phyloP scores from a whole-genome alignment of 2,888 invertebrate species.

The Proisotoma minuta region DNA sequence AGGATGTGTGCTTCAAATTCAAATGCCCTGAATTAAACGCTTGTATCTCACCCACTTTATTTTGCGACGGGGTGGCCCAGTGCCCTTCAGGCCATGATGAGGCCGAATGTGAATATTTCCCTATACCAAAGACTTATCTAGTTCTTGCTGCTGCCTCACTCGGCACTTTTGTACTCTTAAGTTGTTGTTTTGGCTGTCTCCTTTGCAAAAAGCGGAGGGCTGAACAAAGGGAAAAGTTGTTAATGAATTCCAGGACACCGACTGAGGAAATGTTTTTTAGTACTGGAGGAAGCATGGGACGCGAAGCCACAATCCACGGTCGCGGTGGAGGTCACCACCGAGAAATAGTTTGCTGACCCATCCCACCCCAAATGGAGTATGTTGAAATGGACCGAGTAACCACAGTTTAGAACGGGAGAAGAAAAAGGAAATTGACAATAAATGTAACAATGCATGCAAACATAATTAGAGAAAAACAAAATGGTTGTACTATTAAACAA shows the following conservation, averaged over 20 bases:
- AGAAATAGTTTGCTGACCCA: slow-evolving; percentile 44
- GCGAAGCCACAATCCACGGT: not conserved
- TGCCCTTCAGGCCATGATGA: slow-evolving; percentile 44
- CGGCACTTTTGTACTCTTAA: slow-evolving; percentile 34
- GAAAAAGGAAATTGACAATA: too few relatives aligned
- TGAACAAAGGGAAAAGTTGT: slow-evolving; percentile 33
- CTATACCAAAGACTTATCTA: slow-evolving; percentile 39
- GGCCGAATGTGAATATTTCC: slow-evolving; percentile 43
- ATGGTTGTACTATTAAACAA: too few relatives aligned
- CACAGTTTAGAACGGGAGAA: slow-evolving; percentile 39
- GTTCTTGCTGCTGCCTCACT: slow-evolving; percentile 33
- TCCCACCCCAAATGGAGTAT: slow-evolving; percentile 42
- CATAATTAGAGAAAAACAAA: too few relatives aligned
- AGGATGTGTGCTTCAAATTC: slow-evolving; percentile 39
- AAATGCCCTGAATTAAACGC: slow-evolving; percentile 40
- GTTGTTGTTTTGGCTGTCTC: slow-evolving; percentile 41
- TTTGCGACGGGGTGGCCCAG: slow-evolving; percentile 42
- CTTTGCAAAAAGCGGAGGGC: slow-evolving; percentile 35
- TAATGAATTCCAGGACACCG: slow-evolving; percentile 42
- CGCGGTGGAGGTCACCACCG: slow-evolving; percentile 23
- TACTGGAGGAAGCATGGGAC: slow-evolving; percentile 19
- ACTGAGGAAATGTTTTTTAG: slow-evolving; percentile 43
- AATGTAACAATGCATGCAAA: too few relatives aligned
- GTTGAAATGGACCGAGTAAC: slow-evolving; percentile 43
- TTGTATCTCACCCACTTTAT: slow-evolving; percentile 35